Percentiles rank a stretch among this genome's conserved stretches.
These are phyloP conservation scores for Siniperca undulata DNA, from an alignment of 2,797 vertebrate species.

Conservation along the genomic window DNA sequence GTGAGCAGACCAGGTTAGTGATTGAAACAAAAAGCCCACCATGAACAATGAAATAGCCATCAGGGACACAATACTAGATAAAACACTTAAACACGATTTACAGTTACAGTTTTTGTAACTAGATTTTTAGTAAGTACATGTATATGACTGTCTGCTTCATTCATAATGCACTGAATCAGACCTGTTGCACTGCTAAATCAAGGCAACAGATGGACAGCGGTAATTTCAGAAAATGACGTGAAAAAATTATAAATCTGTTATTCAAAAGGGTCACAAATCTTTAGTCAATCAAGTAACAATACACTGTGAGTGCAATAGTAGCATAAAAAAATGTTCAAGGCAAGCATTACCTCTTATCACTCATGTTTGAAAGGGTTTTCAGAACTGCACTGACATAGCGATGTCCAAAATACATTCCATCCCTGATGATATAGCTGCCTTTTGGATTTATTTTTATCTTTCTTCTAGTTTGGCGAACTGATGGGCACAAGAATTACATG, in stretches of 20 bases:
- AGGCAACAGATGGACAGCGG: neutral
- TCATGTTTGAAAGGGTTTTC: neutral
- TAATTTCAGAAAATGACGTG: neutral
- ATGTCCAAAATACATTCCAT: neutral
- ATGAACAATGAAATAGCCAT: neutral
- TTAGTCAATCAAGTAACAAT: neutral
- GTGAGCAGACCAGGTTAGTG: neutral
- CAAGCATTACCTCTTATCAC: neutral
- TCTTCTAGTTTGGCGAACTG: conserved; percentile 66
- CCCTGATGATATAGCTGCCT: neutral
- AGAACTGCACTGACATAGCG: neutral
- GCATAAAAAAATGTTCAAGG: conserved; percentile 4
- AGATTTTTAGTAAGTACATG: neutral
- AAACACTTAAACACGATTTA: neutral
- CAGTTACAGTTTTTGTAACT: neutral
- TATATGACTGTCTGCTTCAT: neutral
- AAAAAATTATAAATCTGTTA: too few relatives aligned
- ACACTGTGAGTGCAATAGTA: neutral
- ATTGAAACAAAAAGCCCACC: neutral
- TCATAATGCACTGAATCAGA: neutral
- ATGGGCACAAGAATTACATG: conserved; percentile 82
- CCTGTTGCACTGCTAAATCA: neutral
- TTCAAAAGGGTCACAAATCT: neutral
- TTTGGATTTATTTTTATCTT: conserved; percentile 8
- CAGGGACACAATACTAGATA: neutral